A percentile compares a stretch with the other conserved stretches of the same genome.
phyloP scores from a whole-genome alignment of 2,797 vertebrate species.

The Danio kyathit region DNA sequence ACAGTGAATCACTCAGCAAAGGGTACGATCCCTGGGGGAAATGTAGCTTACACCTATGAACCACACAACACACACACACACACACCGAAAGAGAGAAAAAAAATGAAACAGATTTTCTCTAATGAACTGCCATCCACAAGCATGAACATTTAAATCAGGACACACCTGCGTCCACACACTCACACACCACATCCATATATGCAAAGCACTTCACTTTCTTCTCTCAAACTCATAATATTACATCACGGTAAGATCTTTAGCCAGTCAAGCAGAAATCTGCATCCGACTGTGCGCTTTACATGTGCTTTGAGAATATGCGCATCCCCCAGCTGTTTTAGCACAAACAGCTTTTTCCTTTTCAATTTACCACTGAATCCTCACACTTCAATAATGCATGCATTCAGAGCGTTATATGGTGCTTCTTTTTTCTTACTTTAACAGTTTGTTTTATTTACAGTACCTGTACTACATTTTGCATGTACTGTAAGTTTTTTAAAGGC shows the following conservation, averaged over 20 bases:
- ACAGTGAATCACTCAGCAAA: slow-evolving; percentile 37
- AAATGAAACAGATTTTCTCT: background rate
- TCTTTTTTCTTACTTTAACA: background rate
- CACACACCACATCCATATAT: slow-evolving; percentile 5
- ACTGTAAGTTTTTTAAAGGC: background rate
- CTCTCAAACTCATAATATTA: slow-evolving; percentile 23
- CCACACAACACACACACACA: slow-evolving; percentile 5
- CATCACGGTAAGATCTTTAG: slow-evolving; percentile 19
- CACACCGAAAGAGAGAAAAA: background rate
- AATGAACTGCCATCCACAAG: slow-evolving; percentile 24
- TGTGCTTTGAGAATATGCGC: slow-evolving; percentile 11
- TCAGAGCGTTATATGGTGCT: slow-evolving; percentile 2
- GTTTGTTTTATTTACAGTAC: background rate
- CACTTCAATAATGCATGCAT: slow-evolving; percentile 43
- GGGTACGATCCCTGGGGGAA: slow-evolving; percentile 5
- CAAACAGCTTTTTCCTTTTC: slow-evolving; percentile 42
- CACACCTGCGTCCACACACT: slow-evolving; percentile 44
- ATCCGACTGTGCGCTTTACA: slow-evolving; percentile 5
- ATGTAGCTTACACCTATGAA: slow-evolving; percentile 17
- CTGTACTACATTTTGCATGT: background rate
- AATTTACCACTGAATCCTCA: slow-evolving; percentile 37
- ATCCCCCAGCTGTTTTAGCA: slow-evolving; percentile 38
- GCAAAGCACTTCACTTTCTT: slow-evolving; percentile 9
- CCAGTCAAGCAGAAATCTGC: slow-evolving; percentile 27
- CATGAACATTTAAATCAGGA: slow-evolving; percentile 45